Evolutionary conservation across 2,888 invertebrate species (phyloP), one percentile per base, ranked within the genome.

Genomic region (Drosophila monieri): DNA sequence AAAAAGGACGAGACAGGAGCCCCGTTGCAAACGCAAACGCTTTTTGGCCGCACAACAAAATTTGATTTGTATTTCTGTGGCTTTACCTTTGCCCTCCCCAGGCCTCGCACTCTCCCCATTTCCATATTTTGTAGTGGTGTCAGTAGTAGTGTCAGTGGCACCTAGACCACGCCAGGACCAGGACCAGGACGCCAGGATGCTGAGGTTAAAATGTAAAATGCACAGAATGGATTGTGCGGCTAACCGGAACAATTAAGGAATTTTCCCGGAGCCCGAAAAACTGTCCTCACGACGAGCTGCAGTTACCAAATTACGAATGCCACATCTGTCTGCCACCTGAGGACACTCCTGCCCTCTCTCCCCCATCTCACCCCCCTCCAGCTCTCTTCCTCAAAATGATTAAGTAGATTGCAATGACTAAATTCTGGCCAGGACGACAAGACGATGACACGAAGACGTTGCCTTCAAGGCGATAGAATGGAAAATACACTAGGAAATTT

Each of bases 161-260:
- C 84, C 88, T 84, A 88, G 78, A 78, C 80, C 72, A 72, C 74
- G 70, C 73, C 74, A 69, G 78, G 35, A 35, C 74, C 78, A 76
- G 18, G 18, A 18, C 18, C 18, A 1, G 18, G 18, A 18, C 79
- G 76, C 35, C 35, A 35, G 35, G 81, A 84, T 81, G 73, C 75
- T 85, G 85, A 88, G 85, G 85, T 88, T 86, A 73, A 79, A 85
- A 85, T 85, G 88, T 80, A 87, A 89, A 90, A 88, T 88, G 89
- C 85, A 81, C 75, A 78, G 88, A 90, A 90, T 89, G 90, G 90
- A 90, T 90, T 90, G 89, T 90, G 90, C 88, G 90, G 90, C 89
- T 90, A 90, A 90, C 90, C 90, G 88, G 89, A 90, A 90, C 90
- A 90, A 90, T 90, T 90, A 90, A 90, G 90, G 89, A 90, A 89